These are phyloP conservation scores for Abrostola triplasia DNA, from an alignment of 2,888 invertebrate genomes.

Conservation along the genomic window DNA sequence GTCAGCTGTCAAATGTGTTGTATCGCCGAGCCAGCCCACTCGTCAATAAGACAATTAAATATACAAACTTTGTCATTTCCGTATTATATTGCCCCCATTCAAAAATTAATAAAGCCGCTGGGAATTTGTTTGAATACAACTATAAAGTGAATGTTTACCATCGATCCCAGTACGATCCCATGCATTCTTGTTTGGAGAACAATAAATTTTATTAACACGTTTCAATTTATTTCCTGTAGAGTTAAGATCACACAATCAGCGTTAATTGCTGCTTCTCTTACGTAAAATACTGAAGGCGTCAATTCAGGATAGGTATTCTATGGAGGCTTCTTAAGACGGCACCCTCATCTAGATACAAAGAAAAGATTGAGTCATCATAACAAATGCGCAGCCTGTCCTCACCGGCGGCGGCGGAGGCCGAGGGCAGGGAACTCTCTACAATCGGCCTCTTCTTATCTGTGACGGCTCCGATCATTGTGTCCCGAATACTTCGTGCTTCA, in stretches of 20 bases:
- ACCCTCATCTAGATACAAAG: slow-evolving; percentile 77
- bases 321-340: slow-evolving; percentile 65
- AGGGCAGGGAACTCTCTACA: slow-evolving; percentile 80
- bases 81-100: slow-evolving; percentile 67
- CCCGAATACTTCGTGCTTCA: slow-evolving; percentile 80
- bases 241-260: slow-evolving; percentile 76
- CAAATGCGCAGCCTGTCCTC: slow-evolving; percentile 81
- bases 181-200: slow-evolving; percentile 77
- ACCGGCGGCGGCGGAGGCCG: slow-evolving; percentile 49
- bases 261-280: slow-evolving; percentile 85
- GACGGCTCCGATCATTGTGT: slow-evolving; percentile 84
- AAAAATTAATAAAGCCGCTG: slow-evolving; percentile 67
- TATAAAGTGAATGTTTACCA: slow-evolving; percentile 75
- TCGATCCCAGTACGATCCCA: slow-evolving; percentile 72
- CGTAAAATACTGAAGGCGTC: slow-evolving; percentile 73
- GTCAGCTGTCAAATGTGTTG: slow-evolving; percentile 40
- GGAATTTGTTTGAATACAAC: slow-evolving; percentile 67
- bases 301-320: slow-evolving; percentile 62
- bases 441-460: slow-evolving; percentile 84
- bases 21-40: slow-evolving; percentile 27
- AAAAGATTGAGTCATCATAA: slow-evolving; percentile 88
- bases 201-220: slow-evolving; percentile 86
- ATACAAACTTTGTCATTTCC: slow-evolving; percentile 68
- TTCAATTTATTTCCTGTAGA: slow-evolving; percentile 78
- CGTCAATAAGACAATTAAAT: slow-evolving; percentile 56